These are phyloP conservation scores for Cyanoderma ruficeps DNA, from an alignment of 2,113 vertebrate genomes.

Conservation along the genomic window DNA sequence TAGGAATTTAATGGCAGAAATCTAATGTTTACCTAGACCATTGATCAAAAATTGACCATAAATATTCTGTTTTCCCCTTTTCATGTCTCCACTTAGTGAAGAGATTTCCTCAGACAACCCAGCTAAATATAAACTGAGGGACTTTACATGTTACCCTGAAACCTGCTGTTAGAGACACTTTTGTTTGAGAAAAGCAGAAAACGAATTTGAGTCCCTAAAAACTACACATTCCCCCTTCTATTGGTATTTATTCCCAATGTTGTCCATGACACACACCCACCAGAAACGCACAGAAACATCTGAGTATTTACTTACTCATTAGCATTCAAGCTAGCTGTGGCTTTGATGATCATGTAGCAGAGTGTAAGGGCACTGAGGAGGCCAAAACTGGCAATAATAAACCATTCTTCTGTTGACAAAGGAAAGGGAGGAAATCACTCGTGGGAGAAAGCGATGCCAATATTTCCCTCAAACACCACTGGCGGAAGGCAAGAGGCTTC, in stretches of 20 bases:
- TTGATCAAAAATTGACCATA: neutral
- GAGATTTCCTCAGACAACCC: neutral
- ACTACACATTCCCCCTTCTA: neutral
- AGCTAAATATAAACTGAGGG: neutral
- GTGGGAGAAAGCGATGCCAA: conserved; percentile 78
- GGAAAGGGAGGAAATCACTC: conserved; percentile 90
- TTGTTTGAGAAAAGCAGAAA: neutral
- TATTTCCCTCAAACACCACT: conserved; percentile 77
- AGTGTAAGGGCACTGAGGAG: conserved; percentile 91
- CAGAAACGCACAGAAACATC: conserved; percentile 11
- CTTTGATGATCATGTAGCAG: conserved; percentile 96
- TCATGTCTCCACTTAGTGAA: neutral
- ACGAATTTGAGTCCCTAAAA: neutral
- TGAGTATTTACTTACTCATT: conserved; percentile 83
- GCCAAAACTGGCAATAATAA: conserved; percentile 93
- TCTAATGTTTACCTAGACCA: neutral
- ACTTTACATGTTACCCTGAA: neutral
- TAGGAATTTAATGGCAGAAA: neutral
- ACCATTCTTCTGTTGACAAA: conserved; percentile 96
- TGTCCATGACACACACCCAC: conserved; percentile 29
- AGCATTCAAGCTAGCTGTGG: conserved; percentile 83
- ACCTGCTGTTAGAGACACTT: neutral
- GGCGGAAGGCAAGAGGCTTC: conserved; percentile 71
- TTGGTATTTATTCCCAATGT: neutral
- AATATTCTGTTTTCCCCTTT: neutral